Evolutionary conservation across 2,797 vertebrate genomes (phyloP), one percentile per base, ranked within the genome.

Genomic region (Chrysocyon brachyurus): DNA sequence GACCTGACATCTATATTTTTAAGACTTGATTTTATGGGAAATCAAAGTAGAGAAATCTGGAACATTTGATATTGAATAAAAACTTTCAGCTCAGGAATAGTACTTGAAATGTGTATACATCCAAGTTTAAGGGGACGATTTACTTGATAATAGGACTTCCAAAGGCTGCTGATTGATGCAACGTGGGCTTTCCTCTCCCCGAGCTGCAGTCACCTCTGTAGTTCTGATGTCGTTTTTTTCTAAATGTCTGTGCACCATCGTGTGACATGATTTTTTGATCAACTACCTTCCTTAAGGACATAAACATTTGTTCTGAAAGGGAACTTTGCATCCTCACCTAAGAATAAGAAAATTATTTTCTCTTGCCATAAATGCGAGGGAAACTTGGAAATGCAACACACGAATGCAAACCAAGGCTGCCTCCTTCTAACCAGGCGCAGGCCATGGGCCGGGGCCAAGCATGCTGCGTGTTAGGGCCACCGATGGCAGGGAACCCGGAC

Each of bases 11-110:
- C 88, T 92, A 52, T 92, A 92, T 90, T 95, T 95, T 93, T 96
- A 86, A 90, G 59, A 85, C 68, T 61, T 86, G 59, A 87, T 93
- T 97, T 95, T 96, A 90, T 91, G 94, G 72, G 88, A 94, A 98
- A 94, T 94, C 78, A 93, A 97, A 96, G 59, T 81, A 73, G 72
- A 93, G 85, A 79, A 94, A 97, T 81, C 16, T 87, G 87, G 59
- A 90, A 93, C 56, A 82, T 87, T 92, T 82, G 46, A 77, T 91
- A 94, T 14, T 64, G 81, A 95, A 84, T 78, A 70, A 81, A 92
- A 96, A 77, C 28, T 90, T 92, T 72, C 91, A 88, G 52, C 64
- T 93, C 46, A 81, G n/a, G 49, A 96, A 93, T 75, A 72, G 75
- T 72, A 63, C 12, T 93, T 90, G 66, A 90, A 90, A 87, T 97